These are phyloP conservation scores for Agrochola macilenta DNA, from an alignment of 2,888 invertebrate genomes.

Conservation along the genomic window DNA sequence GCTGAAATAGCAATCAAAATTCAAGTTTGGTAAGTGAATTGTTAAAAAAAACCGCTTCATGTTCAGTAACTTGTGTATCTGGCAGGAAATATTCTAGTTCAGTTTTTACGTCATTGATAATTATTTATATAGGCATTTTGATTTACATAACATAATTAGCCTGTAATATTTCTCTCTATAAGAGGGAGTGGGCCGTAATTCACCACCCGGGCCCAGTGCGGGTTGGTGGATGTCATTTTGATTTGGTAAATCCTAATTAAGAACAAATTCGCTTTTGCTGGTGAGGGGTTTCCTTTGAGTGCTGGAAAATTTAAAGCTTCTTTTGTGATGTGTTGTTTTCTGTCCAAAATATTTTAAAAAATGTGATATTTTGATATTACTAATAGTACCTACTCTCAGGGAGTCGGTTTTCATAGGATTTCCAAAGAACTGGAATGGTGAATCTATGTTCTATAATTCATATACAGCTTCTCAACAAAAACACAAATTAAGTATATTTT, in stretches of 20 bases:
- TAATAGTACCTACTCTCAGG: neutral
- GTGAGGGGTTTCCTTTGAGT: neutral
- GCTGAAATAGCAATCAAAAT: constrained; percentile 72
- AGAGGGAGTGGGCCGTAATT: too few relatives aligned
- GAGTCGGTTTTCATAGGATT: neutral
- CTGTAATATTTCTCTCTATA: too few relatives aligned
- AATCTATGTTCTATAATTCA: neutral
- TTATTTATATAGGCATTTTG: neutral
- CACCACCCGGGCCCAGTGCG: too few relatives aligned
- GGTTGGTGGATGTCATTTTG: neutral
- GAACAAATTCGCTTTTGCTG: neutral
- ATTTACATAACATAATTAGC: neutral
- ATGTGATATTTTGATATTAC: neutral
- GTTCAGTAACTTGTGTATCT: constrained; percentile 49
- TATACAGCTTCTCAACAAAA: neutral
- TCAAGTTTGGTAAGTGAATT: constrained; percentile 73
- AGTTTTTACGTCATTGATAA: too few relatives aligned
- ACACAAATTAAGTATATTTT: constrained; percentile 57
- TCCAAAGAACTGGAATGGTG: neutral
- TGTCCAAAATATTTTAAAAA: neutral
- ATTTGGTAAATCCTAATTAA: neutral
- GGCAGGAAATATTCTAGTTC: constrained; percentile 65
- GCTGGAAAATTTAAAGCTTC: neutral
- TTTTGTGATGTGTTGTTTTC: neutral
- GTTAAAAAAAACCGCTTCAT: constrained; percentile 30